Conservation (phyloP, 2,797 vertebrate species). For the Yasuhikotakia modesta region DNA sequence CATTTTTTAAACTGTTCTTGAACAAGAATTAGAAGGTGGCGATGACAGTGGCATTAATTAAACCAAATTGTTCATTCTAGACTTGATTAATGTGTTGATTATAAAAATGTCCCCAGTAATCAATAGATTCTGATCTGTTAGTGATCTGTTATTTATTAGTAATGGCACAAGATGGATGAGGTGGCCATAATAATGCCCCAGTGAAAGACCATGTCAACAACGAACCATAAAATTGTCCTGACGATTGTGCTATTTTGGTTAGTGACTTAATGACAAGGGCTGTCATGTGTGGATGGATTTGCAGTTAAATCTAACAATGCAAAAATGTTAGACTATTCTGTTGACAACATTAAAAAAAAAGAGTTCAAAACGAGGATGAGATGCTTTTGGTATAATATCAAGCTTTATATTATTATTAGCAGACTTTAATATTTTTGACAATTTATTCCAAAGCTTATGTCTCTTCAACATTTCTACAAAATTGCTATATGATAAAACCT, state of each 20-base stretch:
- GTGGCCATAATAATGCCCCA: constrained; percentile 46
- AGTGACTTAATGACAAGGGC: background rate
- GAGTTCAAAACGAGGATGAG: too few species aligned
- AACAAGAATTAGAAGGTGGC: too few species aligned
- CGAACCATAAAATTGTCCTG: constrained; percentile 30
- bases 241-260: background rate
- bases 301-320: background rate
- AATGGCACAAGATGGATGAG: constrained; percentile 58
- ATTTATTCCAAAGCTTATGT: too few species aligned
- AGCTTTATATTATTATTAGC: too few species aligned
- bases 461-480: too few species aligned
- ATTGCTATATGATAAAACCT: too few species aligned
- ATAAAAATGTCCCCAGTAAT: constrained; percentile 53
- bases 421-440: too few species aligned
- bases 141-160: constrained; percentile 59
- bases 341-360: too few species aligned
- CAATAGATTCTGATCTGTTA: constrained; percentile 55
- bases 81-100: constrained; percentile 72
- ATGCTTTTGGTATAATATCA: too few species aligned
- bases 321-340: background rate
- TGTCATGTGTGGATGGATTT: background rate
- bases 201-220: constrained; percentile 59
- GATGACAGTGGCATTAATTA: background rate
- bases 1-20: too few species aligned
- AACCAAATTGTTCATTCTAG: background rate